A percentile compares a stretch with the other conserved stretches of the same genome.
phyloP scores from a whole-genome alignment of 35 echinoderm and acorn worm species.

The Lytechinus variegatus region DNA sequence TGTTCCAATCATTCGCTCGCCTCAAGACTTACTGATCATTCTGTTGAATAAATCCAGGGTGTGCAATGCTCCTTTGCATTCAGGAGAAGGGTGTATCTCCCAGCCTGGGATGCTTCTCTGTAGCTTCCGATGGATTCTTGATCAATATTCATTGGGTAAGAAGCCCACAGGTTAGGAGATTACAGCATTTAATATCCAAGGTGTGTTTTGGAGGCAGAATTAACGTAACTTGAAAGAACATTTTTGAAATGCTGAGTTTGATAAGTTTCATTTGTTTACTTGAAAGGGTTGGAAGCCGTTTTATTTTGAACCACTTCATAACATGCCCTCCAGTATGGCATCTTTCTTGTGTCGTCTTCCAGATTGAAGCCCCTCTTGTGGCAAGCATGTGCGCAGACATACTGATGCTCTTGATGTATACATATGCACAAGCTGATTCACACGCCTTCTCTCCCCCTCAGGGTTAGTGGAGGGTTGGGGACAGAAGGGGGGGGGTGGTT shows the following conservation, averaged over 20 bases:
- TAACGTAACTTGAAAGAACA: background rate
- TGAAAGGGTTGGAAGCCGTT: background rate
- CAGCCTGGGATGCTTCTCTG: background rate
- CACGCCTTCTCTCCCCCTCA: background rate
- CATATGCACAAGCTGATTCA: conserved; percentile 18
- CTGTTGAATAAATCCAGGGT: background rate
- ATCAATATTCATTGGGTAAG: background rate
- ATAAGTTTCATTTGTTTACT: background rate
- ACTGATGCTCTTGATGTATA: conserved; percentile 4
- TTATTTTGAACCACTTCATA: background rate
- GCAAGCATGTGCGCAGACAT: background rate
- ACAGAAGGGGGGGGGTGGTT: background rate
- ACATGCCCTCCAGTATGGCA: background rate
- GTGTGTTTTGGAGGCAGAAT: background rate
- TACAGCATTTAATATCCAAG: background rate
- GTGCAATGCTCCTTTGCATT: background rate
- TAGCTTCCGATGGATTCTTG: background rate
- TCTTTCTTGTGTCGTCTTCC: background rate
- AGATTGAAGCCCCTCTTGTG: background rate
- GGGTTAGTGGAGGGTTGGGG: background rate
- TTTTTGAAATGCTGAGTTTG: background rate
- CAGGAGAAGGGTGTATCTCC: background rate
- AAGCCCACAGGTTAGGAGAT: background rate
- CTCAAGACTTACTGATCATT: background rate
- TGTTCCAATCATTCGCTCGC: background rate